Evolutionary conservation across 1,140 invertebrate genomes (phyloP).

Genomic region (Orchestia grillus): DNA sequence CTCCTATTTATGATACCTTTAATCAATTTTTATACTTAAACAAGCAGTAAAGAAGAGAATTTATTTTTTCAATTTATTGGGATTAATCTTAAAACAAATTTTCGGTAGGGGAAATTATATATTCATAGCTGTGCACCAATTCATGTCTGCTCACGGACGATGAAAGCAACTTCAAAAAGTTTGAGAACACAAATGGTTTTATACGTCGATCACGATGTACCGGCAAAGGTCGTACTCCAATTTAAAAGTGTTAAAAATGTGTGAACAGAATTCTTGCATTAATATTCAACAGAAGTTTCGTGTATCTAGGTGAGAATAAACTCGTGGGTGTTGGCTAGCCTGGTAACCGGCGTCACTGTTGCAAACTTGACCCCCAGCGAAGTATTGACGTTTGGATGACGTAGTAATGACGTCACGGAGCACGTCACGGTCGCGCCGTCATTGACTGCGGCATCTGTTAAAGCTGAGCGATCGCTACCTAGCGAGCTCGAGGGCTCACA

Average conservation of each 20-base stretch:
- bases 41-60: no score
- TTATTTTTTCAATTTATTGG: no score
- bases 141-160: no score
- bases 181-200: background rate
- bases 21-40: no score
- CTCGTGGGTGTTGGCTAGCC: conserved; percentile 11
- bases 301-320: background rate
- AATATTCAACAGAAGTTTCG: background rate
- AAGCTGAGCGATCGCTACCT: background rate
- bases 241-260: background rate
- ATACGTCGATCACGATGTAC: background rate
- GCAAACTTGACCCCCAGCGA: conserved; percentile 30
- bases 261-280: background rate
- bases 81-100: no score
- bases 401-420: background rate
- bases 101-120: no score
- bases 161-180: background rate
- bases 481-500: background rate
- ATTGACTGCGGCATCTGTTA: conserved; percentile 19
- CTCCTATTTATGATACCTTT: no score
- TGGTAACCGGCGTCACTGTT: conserved; percentile 26
- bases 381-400: conserved; percentile 43
- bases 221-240: background rate
- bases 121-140: no score
- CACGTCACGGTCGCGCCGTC: conserved; percentile 22